phyloP scores from a whole-genome alignment of 2,113 vertebrate genomes.

The Oryzias celebensis region DNA sequence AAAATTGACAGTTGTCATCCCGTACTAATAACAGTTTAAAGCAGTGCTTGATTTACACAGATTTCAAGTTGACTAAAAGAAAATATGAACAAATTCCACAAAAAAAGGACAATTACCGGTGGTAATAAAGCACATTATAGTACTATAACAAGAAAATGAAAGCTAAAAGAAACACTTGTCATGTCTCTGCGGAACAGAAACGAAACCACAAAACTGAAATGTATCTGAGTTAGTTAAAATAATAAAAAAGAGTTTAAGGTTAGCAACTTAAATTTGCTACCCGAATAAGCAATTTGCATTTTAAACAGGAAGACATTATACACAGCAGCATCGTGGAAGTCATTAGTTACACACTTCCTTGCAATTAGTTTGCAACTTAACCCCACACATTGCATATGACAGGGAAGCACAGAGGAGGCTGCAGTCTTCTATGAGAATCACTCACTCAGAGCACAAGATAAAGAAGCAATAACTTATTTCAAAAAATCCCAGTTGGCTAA shows the following conservation, averaged over 20 bases:
- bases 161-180: conserved; percentile 12
- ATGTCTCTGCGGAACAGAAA: not conserved
- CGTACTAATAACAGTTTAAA: not conserved
- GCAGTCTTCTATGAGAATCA: conserved; percentile 66
- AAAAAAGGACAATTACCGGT: not conserved
- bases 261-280: conserved; percentile 50
- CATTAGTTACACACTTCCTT: conserved; percentile 78
- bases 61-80: not conserved
- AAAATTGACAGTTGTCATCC: not conserved
- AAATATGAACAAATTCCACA: not conserved
- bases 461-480: conserved; percentile 68
- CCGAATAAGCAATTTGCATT: conserved; percentile 77
- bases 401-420: conserved; percentile 56
- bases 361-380: conserved; percentile 73
- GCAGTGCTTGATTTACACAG: not conserved
- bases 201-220: conserved; percentile 21
- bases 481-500: conserved; percentile 73
- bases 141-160: not conserved
- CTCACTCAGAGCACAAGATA: conserved; percentile 75
- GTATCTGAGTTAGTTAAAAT: conserved; percentile 22
- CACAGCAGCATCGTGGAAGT: conserved; percentile 74
- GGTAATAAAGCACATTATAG: not conserved
- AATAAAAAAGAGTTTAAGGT: conserved; percentile 7
- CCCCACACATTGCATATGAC: conserved; percentile 66
- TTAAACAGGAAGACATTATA: conserved; percentile 72